Percentiles rank a stretch among this genome's conserved stretches.
These are phyloP conservation scores for Numida meleagris DNA, from an alignment of 2,113 vertebrate genomes.

Conservation along the genomic window DNA sequence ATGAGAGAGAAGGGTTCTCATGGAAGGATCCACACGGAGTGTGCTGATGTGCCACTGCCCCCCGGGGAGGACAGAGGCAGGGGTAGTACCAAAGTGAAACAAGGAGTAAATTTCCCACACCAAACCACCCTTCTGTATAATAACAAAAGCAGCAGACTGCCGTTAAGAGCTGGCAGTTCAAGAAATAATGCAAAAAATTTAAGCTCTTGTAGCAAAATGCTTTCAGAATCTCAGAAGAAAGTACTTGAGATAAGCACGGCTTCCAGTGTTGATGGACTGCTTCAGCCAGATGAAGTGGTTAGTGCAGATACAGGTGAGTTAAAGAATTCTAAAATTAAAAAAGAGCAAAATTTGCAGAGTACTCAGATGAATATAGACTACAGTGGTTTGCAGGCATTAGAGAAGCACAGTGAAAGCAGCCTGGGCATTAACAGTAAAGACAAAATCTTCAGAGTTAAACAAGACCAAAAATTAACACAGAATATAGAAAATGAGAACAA, in stretches of 20 bases:
- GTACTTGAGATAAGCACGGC: not conserved
- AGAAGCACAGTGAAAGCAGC: not conserved
- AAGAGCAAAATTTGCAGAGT: not conserved
- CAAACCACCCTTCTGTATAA: not conserved
- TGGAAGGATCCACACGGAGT: not conserved
- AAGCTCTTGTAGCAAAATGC: not conserved
- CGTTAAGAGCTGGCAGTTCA: not conserved
- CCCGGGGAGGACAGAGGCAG: not conserved
- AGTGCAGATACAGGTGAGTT: not conserved
- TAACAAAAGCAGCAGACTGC: not conserved
- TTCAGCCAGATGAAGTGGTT: not conserved
- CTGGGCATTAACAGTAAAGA: not conserved
- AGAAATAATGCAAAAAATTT: not conserved
- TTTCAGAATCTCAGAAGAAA: conserved; percentile 52
- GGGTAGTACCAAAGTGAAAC: not conserved
- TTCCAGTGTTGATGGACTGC: not conserved
- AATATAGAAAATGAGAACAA: conserved; percentile 42
- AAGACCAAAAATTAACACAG: conserved; percentile 1
- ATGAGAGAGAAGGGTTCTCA: not conserved
- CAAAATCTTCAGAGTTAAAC: not conserved
- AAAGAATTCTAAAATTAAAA: not conserved
- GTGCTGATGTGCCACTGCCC: not conserved
- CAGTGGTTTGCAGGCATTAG: not conserved
- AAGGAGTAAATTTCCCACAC: not conserved
- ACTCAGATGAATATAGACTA: not conserved